Evolutionary conservation across 2,888 invertebrate species (phyloP).

Genomic region (Odontocerum albicorne): DNA sequence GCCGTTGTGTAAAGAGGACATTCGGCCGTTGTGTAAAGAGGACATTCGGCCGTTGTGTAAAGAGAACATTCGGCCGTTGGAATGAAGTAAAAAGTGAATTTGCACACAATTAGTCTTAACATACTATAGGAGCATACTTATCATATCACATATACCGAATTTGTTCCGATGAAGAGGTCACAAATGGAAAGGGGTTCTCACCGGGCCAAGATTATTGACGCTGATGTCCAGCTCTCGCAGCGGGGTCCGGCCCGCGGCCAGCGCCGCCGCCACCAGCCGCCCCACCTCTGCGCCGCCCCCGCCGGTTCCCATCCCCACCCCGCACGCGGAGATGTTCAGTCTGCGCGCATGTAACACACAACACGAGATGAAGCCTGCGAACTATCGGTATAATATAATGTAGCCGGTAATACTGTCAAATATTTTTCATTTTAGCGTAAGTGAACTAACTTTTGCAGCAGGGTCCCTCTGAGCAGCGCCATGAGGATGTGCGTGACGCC

Average conservation of each 20-base stretch:
- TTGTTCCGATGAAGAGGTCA: too few relatives aligned
- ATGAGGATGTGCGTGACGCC: slow-evolving; percentile 52
- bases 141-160: too few relatives aligned
- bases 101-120: too few relatives aligned
- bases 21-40: too few relatives aligned
- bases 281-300: slow-evolving; percentile 53
- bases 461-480: slow-evolving; percentile 54
- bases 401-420: not conserved
- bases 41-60: too few relatives aligned
- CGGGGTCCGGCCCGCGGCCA: slow-evolving; percentile 55
- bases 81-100: too few relatives aligned
- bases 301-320: slow-evolving; percentile 49
- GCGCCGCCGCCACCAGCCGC: slow-evolving; percentile 53
- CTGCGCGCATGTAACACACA: slow-evolving; percentile 42
- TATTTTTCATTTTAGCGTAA: slow-evolving; percentile 2
- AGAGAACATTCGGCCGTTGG: too few relatives aligned
- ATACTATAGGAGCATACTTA: too few relatives aligned
- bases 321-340: slow-evolving; percentile 55
- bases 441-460: slow-evolving; percentile 47
- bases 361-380: not conserved
- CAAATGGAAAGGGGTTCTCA: too few relatives aligned
- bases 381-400: too few relatives aligned
- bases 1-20: too few relatives aligned
- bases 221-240: slow-evolving; percentile 52
- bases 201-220: slow-evolving; percentile 55